Base-by-base conservation (phyloP, 2,113 vertebrate genomes). In the Centropus unirufus region DNA sequence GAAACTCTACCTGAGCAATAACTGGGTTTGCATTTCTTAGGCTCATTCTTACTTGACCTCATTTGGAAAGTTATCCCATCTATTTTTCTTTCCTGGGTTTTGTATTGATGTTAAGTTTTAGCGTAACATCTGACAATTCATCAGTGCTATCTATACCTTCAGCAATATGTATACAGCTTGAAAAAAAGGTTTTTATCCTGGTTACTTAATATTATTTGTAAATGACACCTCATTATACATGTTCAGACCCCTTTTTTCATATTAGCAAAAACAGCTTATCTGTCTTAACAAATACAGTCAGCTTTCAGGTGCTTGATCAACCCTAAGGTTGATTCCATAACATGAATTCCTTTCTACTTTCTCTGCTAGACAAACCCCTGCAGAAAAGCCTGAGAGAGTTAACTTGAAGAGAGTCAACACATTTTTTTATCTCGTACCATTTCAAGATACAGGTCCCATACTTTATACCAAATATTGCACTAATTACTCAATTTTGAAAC, bases 161-260 rank as follows among this genome's bases (percentile, higher is more conserved):
- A 86, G 11, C 6, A 13, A 6, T 67, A 29, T 36, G 6, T 8
- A n/a, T 9, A 54, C 1, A 58, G 7, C 8, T 78, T 75, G 14
- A 18, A 73, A 83, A 83, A 75, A 84, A 49, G 8, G 8, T 4
- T 69, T 6, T 0, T 66, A 34, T 29, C 55, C 12, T 24, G 2
- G 2, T 47, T 55, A 30, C 73, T 64, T 46, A 59, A 1, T 9
- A 24, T 36, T 39, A 47, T 70, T 87, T 74, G 36, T 8, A 87
- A 49, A 40, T 34, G 3, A 36, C 12, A 20, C 1, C 2, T 39
- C 3, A 5, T 49, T 30, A 44, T 21, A 11, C 3, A 32, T 1
- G 0, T 57, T 55, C 76, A 14, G 1, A 21, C 39, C 20, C 1
- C 1, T 1, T 15, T 58, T 5, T 3, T 17, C 12, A 42, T 5